A percentile compares a stretch with the other conserved stretches of the same genome.
These are phyloP conservation scores for Hozukius guyotensis DNA, from an alignment of 2,797 vertebrate species.

Conservation along the genomic window DNA sequence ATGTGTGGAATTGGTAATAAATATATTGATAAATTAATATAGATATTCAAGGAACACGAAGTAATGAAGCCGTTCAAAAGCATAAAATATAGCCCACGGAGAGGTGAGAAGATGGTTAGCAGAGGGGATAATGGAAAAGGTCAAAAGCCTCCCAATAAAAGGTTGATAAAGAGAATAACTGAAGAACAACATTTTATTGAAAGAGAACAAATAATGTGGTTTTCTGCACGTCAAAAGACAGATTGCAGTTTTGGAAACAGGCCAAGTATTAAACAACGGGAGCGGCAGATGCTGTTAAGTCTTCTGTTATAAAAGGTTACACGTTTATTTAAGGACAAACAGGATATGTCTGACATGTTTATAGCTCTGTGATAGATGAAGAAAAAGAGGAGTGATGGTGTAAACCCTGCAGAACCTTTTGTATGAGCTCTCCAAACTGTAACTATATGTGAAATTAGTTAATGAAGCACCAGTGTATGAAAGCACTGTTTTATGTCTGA, in stretches of 20 bases:
- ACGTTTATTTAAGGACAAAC: not conserved
- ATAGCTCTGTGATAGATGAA: not conserved
- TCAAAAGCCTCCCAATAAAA: not conserved
- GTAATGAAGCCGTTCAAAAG: not conserved
- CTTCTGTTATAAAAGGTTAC: not conserved
- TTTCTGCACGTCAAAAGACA: not conserved
- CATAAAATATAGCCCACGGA: not conserved
- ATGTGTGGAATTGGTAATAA: not conserved
- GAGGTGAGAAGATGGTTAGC: not conserved
- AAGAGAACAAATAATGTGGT: not conserved
- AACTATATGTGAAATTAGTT: not conserved
- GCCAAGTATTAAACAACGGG: not conserved
- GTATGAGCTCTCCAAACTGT: not conserved
- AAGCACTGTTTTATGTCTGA: not conserved
- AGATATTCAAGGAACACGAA: not conserved
- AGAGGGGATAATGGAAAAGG: not conserved
- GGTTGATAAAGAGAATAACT: not conserved
- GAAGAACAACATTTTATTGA: not conserved
- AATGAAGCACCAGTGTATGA: not conserved
- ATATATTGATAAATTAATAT: not conserved
- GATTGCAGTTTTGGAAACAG: not conserved
- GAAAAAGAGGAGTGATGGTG: not conserved
- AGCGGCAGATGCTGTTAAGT: not conserved
- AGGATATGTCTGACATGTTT: not conserved
- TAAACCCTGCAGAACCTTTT: not conserved